Percentiles rank a stretch among this genome's conserved stretches.
Conservation (phyloP, 2,797 vertebrate genomes). For the Orestias chungarensis region DNA sequence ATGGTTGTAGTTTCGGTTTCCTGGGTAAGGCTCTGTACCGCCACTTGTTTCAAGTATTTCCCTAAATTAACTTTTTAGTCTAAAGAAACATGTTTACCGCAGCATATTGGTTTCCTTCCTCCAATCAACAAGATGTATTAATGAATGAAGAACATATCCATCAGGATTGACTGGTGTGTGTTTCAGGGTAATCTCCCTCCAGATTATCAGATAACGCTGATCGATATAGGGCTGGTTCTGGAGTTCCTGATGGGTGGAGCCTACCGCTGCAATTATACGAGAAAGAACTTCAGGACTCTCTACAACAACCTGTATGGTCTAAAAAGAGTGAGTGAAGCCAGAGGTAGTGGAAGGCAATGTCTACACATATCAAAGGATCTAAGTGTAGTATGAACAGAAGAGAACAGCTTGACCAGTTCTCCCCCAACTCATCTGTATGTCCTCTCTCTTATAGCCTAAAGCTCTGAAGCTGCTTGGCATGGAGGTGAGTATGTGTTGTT, state of each 20-base stretch:
- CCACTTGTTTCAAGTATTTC: not conserved
- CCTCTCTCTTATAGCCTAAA: constrained; percentile 84
- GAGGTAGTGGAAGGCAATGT: not conserved
- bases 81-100: not conserved
- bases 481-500: constrained; percentile 80
- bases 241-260: constrained; percentile 97
- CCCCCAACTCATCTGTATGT: not conserved
- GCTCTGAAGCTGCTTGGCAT: constrained; percentile 96
- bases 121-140: not conserved
- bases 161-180: not conserved
- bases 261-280: constrained; percentile 94
- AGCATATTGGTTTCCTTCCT: not conserved
- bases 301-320: constrained; percentile 96
- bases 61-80: not conserved
- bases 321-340: constrained; percentile 85
- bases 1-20: not conserved
- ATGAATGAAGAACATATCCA: not conserved
- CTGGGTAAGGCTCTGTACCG: not conserved
- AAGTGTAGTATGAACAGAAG: not conserved
- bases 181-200: constrained; percentile 93
- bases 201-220: constrained; percentile 96
- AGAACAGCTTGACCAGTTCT: too few relatives aligned
- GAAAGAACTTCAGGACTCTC: constrained; percentile 91
- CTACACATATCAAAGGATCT: not conserved
- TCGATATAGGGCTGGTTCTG: constrained; percentile 94